phyloP scores from a whole-genome alignment of 2,797 vertebrate genomes.

The Momotus momota region DNA sequence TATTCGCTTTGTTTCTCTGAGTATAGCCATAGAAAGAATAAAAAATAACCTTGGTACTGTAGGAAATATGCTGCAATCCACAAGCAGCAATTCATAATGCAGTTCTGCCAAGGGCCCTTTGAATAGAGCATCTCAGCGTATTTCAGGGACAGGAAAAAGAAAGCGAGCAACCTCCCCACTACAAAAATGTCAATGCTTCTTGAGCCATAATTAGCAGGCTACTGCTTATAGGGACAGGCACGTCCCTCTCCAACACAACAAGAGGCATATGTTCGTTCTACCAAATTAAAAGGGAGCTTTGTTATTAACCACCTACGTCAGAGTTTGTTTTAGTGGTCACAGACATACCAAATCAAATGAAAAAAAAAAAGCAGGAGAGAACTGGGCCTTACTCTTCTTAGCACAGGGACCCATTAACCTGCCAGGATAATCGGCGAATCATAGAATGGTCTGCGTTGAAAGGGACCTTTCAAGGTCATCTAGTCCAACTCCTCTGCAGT shows the following conservation, averaged over 20 bases:
- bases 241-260: background rate
- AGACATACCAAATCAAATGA: background rate
- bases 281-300: background rate
- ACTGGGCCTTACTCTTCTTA: background rate
- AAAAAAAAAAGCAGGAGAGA: background rate
- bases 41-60: conserved; percentile 45
- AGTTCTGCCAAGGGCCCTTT: background rate
- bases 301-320: background rate
- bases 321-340: background rate
- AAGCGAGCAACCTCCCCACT: background rate
- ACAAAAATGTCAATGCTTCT: background rate
- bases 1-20: conserved; percentile 69
- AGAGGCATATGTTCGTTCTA: background rate
- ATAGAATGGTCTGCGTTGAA: background rate
- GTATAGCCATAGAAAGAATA: conserved; percentile 20
- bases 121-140: background rate
- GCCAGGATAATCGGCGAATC: background rate
- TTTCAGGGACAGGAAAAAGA: background rate
- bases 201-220: background rate
- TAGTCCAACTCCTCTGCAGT: background rate
- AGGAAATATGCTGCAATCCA: conserved; percentile 17
- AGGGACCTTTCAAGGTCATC: background rate
- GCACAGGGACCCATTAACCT: background rate
- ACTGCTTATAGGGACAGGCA: background rate
- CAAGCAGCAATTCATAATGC: conserved; percentile 24